Conservation (phyloP, 1,140 invertebrate species). For the Cherax quadricarinatus region DNA sequence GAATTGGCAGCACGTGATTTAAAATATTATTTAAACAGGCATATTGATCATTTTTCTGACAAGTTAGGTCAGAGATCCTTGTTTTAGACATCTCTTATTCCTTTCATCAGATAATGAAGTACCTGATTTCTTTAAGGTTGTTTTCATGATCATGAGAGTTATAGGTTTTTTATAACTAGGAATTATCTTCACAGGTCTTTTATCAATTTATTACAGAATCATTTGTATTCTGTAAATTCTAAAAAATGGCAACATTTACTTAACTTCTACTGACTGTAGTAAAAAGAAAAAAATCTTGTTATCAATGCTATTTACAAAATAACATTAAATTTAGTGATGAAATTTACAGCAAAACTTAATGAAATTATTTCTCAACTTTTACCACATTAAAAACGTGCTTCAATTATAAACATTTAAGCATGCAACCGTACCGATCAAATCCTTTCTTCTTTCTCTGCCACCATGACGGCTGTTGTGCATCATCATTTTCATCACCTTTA, state of each 20-base stretch:
- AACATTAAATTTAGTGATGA: no score
- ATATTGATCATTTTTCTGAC: neutral
- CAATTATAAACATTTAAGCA: neutral
- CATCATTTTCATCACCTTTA: constrained; percentile 83
- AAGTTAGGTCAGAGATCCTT: neutral
- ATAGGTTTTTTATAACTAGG: neutral
- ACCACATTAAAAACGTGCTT: no score
- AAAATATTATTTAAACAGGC: constrained; percentile 3
- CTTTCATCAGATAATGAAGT: neutral
- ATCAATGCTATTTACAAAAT: no score
- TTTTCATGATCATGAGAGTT: neutral
- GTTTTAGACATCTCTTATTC: neutral
- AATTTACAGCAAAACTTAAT: no score
- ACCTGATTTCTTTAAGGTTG: neutral
- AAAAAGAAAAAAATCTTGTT: no score
- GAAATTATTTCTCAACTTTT: no score
- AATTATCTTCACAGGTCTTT: neutral
- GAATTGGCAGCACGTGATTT: neutral
- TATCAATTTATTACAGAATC: no score
- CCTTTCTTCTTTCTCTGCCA: constrained; percentile 89
- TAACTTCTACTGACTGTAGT: no score
- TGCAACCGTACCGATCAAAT: constrained; percentile 82
- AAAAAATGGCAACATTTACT: neutral
- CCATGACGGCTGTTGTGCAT: constrained; percentile 87
- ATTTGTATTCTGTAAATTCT: no score